Evolutionary conservation across 1,140 invertebrate species (phyloP).

Genomic region (Solen grandis): DNA sequence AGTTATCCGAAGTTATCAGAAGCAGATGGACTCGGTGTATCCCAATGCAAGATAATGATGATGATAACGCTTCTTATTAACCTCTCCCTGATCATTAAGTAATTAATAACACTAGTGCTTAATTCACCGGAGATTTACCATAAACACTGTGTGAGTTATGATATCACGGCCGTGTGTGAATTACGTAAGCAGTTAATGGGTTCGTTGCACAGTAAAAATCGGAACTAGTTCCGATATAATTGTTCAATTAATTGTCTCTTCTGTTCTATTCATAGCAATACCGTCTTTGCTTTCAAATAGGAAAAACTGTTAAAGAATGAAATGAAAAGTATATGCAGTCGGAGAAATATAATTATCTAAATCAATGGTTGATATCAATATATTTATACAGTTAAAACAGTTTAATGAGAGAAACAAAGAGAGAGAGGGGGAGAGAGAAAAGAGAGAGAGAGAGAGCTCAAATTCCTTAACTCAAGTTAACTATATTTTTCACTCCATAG

Average conservation of each 20-base stretch:
- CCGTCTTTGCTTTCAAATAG: background rate
- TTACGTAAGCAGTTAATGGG: background rate
- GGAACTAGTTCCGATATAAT: constrained; percentile 12
- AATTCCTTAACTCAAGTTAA: no score
- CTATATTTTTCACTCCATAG: no score
- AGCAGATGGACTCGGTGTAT: constrained; percentile 40
- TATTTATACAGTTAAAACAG: no score
- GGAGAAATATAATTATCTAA: no score
- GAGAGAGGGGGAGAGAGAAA: no score
- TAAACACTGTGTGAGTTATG: no score
- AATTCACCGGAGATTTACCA: constrained; percentile 29
- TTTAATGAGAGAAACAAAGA: no score
- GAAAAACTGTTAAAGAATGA: no score
- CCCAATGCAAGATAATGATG: constrained; percentile 40
- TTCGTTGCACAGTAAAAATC: constrained; percentile 20
- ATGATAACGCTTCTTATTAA: constrained; percentile 48
- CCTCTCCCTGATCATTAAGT: constrained; percentile 40
- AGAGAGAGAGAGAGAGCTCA: no score
- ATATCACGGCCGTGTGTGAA: background rate
- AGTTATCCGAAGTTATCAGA: constrained; percentile 37
- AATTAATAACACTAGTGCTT: constrained; percentile 51
- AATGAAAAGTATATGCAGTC: no score
- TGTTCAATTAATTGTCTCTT: background rate
- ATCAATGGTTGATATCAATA: no score
- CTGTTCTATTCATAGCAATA: background rate